A percentile compares a stretch with the other conserved stretches of the same genome.
phyloP scores from a whole-genome alignment of 2,797 vertebrate species.

The Poecilia velifera region DNA sequence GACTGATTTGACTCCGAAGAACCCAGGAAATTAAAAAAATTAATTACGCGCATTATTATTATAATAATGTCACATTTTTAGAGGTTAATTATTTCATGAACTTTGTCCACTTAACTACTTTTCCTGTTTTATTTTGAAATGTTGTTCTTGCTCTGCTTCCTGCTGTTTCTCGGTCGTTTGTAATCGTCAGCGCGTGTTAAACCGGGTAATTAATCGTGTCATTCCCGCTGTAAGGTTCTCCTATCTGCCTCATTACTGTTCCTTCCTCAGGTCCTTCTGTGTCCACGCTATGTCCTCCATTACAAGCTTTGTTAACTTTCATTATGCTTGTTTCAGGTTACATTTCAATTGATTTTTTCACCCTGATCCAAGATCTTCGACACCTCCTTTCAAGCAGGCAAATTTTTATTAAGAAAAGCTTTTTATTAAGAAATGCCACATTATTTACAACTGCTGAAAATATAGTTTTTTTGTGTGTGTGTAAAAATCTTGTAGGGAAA shows the following conservation, averaged over 20 bases:
- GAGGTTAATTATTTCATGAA: neutral
- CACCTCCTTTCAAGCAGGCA: neutral
- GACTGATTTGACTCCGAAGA: neutral
- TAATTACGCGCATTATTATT: neutral
- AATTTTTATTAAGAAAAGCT: neutral
- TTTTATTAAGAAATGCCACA: neutral
- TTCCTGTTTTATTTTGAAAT: neutral
- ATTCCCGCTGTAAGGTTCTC: neutral
- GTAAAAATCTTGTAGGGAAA: neutral
- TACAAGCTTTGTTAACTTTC: neutral
- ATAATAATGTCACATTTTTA: neutral
- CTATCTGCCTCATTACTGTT: neutral
- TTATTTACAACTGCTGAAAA: neutral
- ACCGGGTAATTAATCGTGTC: neutral
- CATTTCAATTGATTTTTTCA: neutral
- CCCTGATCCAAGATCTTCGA: neutral
- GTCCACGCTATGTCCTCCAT: neutral
- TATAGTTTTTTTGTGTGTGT: neutral
- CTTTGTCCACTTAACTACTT: neutral
- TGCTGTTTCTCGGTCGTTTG: neutral
- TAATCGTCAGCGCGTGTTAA: neutral
- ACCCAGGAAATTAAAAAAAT: conserved; percentile 3
- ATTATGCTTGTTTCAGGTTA: neutral
- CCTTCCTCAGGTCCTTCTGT: neutral
- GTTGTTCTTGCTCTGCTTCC: neutral